Base-by-base conservation (phyloP, 2,888 invertebrate species). In the Ennomos fuscantarius region DNA sequence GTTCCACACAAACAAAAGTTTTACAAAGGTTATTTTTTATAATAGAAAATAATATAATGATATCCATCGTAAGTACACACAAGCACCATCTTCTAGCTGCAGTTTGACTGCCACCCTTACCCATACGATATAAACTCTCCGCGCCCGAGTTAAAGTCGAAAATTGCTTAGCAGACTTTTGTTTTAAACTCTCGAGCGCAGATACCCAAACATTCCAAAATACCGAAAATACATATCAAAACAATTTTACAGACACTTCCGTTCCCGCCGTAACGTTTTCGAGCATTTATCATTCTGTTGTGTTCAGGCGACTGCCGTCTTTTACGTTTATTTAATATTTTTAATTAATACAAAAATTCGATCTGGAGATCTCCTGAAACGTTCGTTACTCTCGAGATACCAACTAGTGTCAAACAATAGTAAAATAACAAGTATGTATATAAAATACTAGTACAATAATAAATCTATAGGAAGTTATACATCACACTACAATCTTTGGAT, bases 401-500 rank as follows among this genome's bases (percentile, higher is more conserved):
- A 78, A 72, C 79, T 81, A 79, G 79, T 82, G 83, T 82, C 84
- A 83, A 86, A 86, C 76, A 82, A 85, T 82, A 85, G 82, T 55
- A 84, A 79, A 86, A 81, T 75, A 88, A 89, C 82, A 84, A 24
- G 81, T 9, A 11, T 32, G 78, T 82, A 79, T 84, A 85, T 88
- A 84, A 81, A 84, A 89, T 89, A 87, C 85, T 83, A 87, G 78
- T 84, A 83, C 76, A 81, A 84, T 81, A 82, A 87, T 87, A 89
- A 89, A 88, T 82, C 85, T 89, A 89, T 84, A 88, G 86, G 87
- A 89, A 90, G 85, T 84, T 81, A 77, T 74, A 84, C 84, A 89
- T 89, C 89, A 91, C 87, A 89, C 87, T 84, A 81, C 87, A 86
- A 89, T 90, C 89, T 91, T 91, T 89, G 91, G 91, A 91, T 89